These are phyloP conservation scores for Melolontha melolontha DNA, from an alignment of 2,888 invertebrate genomes.

Conservation along the genomic window DNA sequence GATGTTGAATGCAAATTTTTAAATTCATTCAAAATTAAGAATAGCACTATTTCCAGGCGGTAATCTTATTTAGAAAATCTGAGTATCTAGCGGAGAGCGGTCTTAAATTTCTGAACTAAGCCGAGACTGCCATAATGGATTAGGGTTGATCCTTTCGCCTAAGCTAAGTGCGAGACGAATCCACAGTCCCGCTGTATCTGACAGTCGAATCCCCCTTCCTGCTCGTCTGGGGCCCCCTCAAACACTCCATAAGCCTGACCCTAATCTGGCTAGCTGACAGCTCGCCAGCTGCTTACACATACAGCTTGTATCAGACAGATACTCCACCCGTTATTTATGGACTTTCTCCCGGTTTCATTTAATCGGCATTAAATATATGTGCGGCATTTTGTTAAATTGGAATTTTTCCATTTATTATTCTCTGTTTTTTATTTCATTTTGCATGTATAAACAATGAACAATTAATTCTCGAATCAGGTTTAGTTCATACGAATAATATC, in stretches of 20 bases:
- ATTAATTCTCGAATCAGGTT: neutral
- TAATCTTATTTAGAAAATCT: constrained; percentile 53
- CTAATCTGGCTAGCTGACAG: constrained; percentile 64
- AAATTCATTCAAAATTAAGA: constrained; percentile 42
- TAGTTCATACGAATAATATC: too few species aligned
- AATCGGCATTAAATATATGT: constrained; percentile 34
- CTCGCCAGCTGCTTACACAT: constrained; percentile 63
- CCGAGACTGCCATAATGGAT: constrained; percentile 64
- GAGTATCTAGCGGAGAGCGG: constrained; percentile 43
- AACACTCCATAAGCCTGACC: constrained; percentile 61
- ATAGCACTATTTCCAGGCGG: constrained; percentile 36
- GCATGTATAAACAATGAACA: neutral
- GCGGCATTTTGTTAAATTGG: constrained; percentile 36
- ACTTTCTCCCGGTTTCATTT: constrained; percentile 49
- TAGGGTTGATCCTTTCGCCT: constrained; percentile 62
- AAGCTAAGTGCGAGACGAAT: constrained; percentile 61
- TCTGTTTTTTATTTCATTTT: neutral
- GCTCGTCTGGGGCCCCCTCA: constrained; percentile 52
- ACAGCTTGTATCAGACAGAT: constrained; percentile 60
- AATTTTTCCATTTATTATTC: constrained; percentile 15
- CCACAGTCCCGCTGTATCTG: constrained; percentile 60
- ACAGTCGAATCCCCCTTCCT: constrained; percentile 57
- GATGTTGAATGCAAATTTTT: constrained; percentile 36
- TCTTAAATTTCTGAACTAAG: constrained; percentile 58
- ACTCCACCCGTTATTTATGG: constrained; percentile 58